These are phyloP conservation scores for Petrophora chlorosata DNA, from an alignment of 2,888 invertebrate genomes.

Conservation along the genomic window DNA sequence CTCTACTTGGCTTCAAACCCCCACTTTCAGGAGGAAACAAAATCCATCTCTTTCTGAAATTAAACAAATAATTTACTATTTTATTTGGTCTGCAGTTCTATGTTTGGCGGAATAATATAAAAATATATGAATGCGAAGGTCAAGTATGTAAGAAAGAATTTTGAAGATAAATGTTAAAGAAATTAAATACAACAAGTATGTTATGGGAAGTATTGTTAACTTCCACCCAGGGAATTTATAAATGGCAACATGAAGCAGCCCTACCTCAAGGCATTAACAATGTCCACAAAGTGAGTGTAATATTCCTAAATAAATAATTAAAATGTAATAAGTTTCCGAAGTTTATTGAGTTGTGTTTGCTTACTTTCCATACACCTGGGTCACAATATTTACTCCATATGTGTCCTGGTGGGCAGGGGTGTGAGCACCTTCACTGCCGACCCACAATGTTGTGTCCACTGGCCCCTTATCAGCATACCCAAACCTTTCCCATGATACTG, in stretches of 20 bases:
- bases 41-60: constrained; percentile 93
- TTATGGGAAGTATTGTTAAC: no score
- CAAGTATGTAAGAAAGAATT: no score
- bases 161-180: no score
- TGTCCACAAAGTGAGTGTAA: no score
- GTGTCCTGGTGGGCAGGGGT: constrained; percentile 97
- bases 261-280: no score
- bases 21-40: constrained; percentile 92
- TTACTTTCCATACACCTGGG: constrained; percentile 94
- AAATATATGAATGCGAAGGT: no score
- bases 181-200: no score
- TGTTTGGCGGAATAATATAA: no score
- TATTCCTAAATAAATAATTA: background rate
- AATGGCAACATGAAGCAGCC: no score
- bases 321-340: background rate
- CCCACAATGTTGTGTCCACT: constrained; percentile 92
- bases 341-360: constrained; percentile 25
- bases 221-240: no score
- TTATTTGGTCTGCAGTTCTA: no score
- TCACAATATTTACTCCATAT: constrained; percentile 96
- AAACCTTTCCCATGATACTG: constrained; percentile 85
- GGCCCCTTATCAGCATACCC: constrained; percentile 88
- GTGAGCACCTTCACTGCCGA: constrained; percentile 93
- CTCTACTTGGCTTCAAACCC: constrained; percentile 89
- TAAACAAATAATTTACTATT: no score